These are phyloP conservation scores for Schizaphis graminum DNA, from an alignment of 2,888 invertebrate genomes.

Conservation along the genomic window DNA sequence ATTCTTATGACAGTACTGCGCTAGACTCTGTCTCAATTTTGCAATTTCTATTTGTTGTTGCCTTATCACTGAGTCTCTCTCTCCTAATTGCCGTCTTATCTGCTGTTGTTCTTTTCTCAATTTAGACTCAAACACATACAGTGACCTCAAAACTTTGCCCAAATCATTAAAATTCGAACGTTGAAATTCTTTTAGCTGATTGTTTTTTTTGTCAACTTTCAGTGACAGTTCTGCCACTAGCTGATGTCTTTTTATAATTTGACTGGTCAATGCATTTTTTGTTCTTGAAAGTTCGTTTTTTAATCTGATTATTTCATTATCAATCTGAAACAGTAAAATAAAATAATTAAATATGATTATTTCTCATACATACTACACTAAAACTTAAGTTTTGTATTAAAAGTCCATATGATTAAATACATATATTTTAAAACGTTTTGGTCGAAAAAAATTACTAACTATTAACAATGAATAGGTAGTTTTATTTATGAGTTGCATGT, in stretches of 20 bases:
- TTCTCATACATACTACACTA: background rate
- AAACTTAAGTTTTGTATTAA: background rate
- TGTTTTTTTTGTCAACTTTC: constrained; percentile 76
- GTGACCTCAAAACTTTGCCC: constrained; percentile 78
- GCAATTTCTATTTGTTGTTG: constrained; percentile 80
- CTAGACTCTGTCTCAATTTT: constrained; percentile 73
- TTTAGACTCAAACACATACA: constrained; percentile 81
- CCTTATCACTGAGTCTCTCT: constrained; percentile 81
- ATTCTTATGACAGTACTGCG: constrained; percentile 8
- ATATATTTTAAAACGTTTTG: background rate
- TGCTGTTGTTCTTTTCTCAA: constrained; percentile 81
- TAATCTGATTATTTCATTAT: constrained; percentile 58
- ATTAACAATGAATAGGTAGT: background rate
- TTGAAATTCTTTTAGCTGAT: constrained; percentile 76
- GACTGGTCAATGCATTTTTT: constrained; percentile 77
- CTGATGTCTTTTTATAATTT: constrained; percentile 78
- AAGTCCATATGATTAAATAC: background rate
- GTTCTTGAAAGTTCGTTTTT: constrained; percentile 77
- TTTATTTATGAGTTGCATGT: background rate
- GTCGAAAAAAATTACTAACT: background rate
- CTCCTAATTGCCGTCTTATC: constrained; percentile 78
- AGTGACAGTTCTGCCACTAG: constrained; percentile 78
- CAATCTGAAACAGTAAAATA: constrained; percentile 54
- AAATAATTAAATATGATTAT: background rate
- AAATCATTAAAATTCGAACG: constrained; percentile 80